Base-by-base conservation (phyloP, 1,140 invertebrate species). In the Dendrolimus kikuchii region DNA sequence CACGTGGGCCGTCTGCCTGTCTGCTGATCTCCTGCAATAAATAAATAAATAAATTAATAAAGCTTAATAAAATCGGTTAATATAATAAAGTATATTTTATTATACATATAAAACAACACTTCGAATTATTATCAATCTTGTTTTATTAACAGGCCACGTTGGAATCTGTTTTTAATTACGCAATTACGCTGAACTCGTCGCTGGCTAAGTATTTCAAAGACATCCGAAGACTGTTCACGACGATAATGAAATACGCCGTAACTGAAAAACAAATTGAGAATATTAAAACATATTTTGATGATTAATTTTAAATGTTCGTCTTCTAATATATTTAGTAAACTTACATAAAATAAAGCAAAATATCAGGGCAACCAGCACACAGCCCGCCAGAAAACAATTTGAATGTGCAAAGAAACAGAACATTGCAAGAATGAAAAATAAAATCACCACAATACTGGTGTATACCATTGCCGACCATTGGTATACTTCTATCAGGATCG, bases 401-500 rank as follows among this genome's bases (percentile, higher is more conserved):
- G 61, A 52, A 46, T 75, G 64, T 1, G 77, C 51, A 45, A 78
- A 69, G 65, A 81, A 78, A 45, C 75, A 78, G 57, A 72, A 66
- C 2, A 65, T 44, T 0, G 68, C 60, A 41, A 78, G 51, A 3
- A 76, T 59, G 2, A 69, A 44, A 57, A 69, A 77, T 38, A 76
- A 53, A 0, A 74, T 9, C 4, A 59, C 59, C 2, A 71, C 59
- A 0, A 53, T 60, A 2, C 9, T 37, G 36, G 61, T 52, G 59
- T 77, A 74, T 6, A 68, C 7, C 5, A 76, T 37, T 0, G 66
- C 71, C 2, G 68, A 68, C 71, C 73, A 80, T 42, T 76, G 71
- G 56, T 78, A 81, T 6, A 77, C 53, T 40, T 70, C 58, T 8
- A 81, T 74, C 4, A 81, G 47, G 2, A 63, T 49, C 5, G 77